phyloP scores from a whole-genome alignment of 2,888 invertebrate species.

The Mechanitis mazaeus region DNA sequence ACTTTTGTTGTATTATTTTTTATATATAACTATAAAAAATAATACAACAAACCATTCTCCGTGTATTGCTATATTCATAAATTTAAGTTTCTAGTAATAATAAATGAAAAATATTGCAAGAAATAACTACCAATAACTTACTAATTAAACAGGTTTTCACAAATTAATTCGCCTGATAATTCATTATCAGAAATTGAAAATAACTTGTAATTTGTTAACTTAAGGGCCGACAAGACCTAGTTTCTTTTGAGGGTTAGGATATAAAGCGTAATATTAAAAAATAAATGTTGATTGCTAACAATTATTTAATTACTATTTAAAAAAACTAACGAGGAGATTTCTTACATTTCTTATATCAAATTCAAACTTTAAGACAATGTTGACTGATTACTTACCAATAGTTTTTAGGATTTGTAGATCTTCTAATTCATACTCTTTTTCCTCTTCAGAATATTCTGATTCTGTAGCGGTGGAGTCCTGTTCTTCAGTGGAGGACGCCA shows the following conservation, averaged over 20 bases:
- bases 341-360: too few relatives aligned
- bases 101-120: background rate
- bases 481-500: conserved; percentile 75
- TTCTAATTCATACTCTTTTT: conserved; percentile 82
- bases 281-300: too few relatives aligned
- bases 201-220: too few relatives aligned
- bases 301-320: background rate
- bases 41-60: background rate
- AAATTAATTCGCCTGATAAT: background rate
- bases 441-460: conserved; percentile 76
- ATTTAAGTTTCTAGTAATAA: background rate
- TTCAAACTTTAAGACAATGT: conserved; percentile 41
- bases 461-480: conserved; percentile 75
- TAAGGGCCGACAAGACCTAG: too few relatives aligned
- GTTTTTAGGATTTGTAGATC: conserved; percentile 92
- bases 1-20: too few relatives aligned
- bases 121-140: background rate
- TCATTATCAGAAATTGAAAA: background rate
- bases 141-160: background rate
- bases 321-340: conserved; percentile 6
- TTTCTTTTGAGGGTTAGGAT: too few relatives aligned
- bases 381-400: conserved; percentile 78
- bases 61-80: background rate
- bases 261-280: too few relatives aligned
- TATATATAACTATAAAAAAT: conserved; percentile 9